These are phyloP conservation scores for Tragelaphus strepsiceros DNA, from an alignment of 2,113 vertebrate species.

Conservation along the genomic window DNA sequence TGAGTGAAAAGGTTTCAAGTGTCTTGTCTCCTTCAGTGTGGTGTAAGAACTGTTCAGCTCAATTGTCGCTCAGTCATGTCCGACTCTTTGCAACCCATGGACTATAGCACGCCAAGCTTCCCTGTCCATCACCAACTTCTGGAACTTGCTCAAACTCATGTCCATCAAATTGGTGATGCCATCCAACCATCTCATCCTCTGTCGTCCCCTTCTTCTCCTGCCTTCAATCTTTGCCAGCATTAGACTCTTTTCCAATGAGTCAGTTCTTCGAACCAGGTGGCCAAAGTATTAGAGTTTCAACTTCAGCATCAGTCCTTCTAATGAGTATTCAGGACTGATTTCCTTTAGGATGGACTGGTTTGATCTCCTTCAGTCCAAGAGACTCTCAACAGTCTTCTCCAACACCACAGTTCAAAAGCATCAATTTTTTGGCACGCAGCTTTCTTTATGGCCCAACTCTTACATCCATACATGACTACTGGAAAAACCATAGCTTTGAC, in stretches of 20 bases:
- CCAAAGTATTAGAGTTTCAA: background rate
- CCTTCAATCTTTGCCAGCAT: background rate
- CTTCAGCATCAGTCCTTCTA: background rate
- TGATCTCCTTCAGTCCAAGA: background rate
- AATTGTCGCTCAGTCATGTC: fast-evolving
- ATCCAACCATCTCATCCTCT: background rate
- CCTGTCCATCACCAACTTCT: background rate
- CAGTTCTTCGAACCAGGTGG: background rate
- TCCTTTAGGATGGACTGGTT: background rate
- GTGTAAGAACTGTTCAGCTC: background rate
- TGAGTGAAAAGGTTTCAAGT: background rate
- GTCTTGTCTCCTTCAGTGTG: background rate
- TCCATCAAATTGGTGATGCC: background rate
- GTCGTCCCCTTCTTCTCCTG: background rate
- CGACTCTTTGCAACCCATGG: background rate
- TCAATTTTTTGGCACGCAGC: fast-evolving
- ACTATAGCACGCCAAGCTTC: background rate
- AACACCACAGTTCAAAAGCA: background rate
- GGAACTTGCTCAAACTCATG: background rate
- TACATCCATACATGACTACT: background rate
- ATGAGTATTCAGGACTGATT: background rate
- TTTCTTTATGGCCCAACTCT: background rate
- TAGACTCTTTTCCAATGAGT: background rate
- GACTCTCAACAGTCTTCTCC: background rate
- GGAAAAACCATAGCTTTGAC: background rate